These are phyloP conservation scores for Stenopsyche tienmushanensis DNA, from an alignment of 1,140 invertebrate genomes.

Conservation along the genomic window DNA sequence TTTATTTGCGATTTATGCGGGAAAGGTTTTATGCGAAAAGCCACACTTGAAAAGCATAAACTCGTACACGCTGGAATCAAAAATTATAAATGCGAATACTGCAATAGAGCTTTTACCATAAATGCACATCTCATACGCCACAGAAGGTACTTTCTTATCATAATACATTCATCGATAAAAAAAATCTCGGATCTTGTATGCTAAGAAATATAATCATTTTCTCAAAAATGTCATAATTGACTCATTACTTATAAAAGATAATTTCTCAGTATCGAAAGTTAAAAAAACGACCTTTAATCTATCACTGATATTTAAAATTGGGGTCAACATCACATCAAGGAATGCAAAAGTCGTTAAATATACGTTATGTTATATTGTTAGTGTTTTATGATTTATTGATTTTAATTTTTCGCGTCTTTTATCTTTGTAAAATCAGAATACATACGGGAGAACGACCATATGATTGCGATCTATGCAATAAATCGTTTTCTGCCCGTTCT, in stretches of 20 bases:
- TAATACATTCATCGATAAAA: too few species aligned
- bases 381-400: neutral
- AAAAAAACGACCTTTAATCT: too few species aligned
- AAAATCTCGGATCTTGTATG: too few species aligned
- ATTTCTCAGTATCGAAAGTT: too few species aligned
- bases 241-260: too few species aligned
- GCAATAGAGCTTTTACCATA: slow-evolving; percentile 28
- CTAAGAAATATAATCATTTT: too few species aligned
- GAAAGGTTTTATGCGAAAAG: slow-evolving; percentile 43
- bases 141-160: slow-evolving; percentile 20
- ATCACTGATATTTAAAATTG: too few species aligned
- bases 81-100: slow-evolving; percentile 44
- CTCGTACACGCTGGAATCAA: slow-evolving; percentile 32
- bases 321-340: too few species aligned
- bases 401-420: neutral
- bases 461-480: slow-evolving; percentile 70
- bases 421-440: slow-evolving; percentile 56
- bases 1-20: slow-evolving; percentile 45
- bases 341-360: too few species aligned
- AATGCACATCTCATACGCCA: slow-evolving; percentile 28
- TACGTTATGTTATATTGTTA: too few species aligned
- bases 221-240: too few species aligned
- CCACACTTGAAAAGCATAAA: slow-evolving; percentile 43
- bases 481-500: slow-evolving; percentile 48
- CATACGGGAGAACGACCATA: slow-evolving; percentile 75